These are phyloP conservation scores for Linyphia triangularis DNA, from an alignment of 2,888 invertebrate species.

Conservation along the genomic window DNA sequence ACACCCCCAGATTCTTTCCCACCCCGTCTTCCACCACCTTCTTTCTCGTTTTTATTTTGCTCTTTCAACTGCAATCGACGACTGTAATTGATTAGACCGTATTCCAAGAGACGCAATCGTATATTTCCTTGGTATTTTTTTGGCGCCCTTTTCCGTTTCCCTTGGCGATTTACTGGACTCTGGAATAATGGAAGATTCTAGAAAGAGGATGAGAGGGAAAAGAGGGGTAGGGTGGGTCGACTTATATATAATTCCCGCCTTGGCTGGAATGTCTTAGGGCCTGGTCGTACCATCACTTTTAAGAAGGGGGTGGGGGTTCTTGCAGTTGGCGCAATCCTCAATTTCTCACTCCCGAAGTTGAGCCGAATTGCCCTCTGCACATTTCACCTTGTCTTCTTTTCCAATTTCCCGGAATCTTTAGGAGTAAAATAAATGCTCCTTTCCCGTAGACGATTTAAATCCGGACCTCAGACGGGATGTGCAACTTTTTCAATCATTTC, in stretches of 20 bases:
- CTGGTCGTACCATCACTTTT: slow-evolving; percentile 70
- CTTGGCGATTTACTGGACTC: slow-evolving; percentile 74
- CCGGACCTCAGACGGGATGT: slow-evolving; percentile 64
- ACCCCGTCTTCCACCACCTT: slow-evolving; percentile 22
- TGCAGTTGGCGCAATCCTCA: slow-evolving; percentile 74
- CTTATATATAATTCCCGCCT: slow-evolving; percentile 71
- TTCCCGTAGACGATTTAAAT: slow-evolving; percentile 70
- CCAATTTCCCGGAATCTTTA: slow-evolving; percentile 70
- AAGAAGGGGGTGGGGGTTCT: background rate
- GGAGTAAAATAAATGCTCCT: slow-evolving; percentile 73
- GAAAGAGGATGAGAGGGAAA: background rate
- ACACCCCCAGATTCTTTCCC: slow-evolving; percentile 2
- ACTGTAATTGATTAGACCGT: slow-evolving; percentile 74
- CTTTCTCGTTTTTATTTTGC: slow-evolving; percentile 56
- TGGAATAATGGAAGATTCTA: slow-evolving; percentile 69
- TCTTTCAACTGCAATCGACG: slow-evolving; percentile 74
- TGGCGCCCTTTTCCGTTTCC: slow-evolving; percentile 51
- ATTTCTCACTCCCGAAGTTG: slow-evolving; percentile 71
- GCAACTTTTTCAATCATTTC: slow-evolving; percentile 67
- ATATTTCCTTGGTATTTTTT: slow-evolving; percentile 59
- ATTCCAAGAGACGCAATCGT: slow-evolving; percentile 73
- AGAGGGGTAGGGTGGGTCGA: slow-evolving; percentile 24
- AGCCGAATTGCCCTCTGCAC: slow-evolving; percentile 74
- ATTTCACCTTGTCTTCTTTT: slow-evolving; percentile 75
- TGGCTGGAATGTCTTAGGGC: slow-evolving; percentile 69